Evolutionary conservation across 2,797 vertebrate genomes (phyloP).

Genomic region (Sphenodon punctatus): DNA sequence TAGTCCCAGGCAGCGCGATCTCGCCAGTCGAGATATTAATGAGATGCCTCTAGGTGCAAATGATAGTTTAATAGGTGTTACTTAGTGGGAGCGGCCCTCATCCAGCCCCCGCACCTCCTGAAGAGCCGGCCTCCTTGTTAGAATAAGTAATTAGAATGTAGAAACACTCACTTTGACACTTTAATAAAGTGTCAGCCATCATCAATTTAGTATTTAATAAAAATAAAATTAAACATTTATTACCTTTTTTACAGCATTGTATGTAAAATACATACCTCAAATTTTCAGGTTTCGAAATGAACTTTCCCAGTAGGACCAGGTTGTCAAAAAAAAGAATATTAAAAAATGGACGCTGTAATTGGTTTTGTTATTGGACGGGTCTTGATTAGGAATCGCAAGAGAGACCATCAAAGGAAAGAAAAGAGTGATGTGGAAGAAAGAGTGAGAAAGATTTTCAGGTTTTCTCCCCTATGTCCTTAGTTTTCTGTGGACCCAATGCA

Average conservation of each 20-base stretch:
- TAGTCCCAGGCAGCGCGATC: slow-evolving; percentile 83
- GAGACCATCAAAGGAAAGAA: neutral
- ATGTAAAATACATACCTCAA: slow-evolving; percentile 55
- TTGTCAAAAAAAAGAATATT: no score
- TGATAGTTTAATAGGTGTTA: slow-evolving; percentile 99
- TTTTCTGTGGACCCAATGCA: neutral
- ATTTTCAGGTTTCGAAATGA: slow-evolving; percentile 42
- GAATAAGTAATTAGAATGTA: slow-evolving; percentile 85
- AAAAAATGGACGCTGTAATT: neutral
- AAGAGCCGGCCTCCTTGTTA: slow-evolving; percentile 78
- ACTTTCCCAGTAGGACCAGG: rapidly evolving
- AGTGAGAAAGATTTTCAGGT: neutral
- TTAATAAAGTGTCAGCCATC: slow-evolving; percentile 84
- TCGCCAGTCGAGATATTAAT: slow-evolving; percentile 92
- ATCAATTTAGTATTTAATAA: slow-evolving; percentile 79
- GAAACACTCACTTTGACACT: slow-evolving; percentile 78
- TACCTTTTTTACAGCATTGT: slow-evolving; percentile 52
- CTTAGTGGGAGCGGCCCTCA: slow-evolving; percentile 82
- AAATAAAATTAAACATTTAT: slow-evolving; percentile 83
- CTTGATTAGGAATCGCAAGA: neutral
- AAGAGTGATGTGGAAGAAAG: neutral
- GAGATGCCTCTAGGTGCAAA: slow-evolving; percentile 98
- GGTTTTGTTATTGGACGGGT: neutral
- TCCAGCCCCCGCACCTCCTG: slow-evolving; percentile 70
- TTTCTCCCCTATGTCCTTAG: neutral